A percentile compares a stretch with the other conserved stretches of the same genome.
phyloP scores from a whole-genome alignment of 2,888 invertebrate species.

The Drosophila conformis region DNA sequence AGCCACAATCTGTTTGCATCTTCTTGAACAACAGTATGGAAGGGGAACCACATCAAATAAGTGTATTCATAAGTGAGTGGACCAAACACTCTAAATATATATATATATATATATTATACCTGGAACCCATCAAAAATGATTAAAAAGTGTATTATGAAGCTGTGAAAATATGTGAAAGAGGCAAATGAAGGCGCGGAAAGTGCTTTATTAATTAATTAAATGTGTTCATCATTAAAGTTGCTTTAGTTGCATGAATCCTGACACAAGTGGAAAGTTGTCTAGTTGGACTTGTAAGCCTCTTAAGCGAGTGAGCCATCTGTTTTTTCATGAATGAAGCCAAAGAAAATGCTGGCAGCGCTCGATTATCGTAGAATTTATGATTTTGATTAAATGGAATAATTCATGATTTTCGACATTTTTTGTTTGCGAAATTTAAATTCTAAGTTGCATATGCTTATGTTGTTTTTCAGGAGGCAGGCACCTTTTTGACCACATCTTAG shows the following conservation, averaged over 20 bases:
- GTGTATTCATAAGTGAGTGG: not conserved
- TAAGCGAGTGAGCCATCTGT: not conserved
- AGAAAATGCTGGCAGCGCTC: not conserved
- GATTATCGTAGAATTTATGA: not conserved
- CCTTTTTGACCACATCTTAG: not conserved
- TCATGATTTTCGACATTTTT: not conserved
- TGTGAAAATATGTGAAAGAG: not conserved
- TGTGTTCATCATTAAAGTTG: not conserved
- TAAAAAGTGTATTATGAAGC: not conserved
- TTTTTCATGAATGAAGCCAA: not conserved
- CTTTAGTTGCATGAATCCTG: not conserved
- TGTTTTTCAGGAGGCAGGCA: not conserved
- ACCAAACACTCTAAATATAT: not conserved
- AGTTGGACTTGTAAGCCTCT: not conserved
- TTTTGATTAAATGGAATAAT: not conserved
- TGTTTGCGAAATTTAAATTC: not conserved
- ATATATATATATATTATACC: not conserved
- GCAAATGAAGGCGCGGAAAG: not conserved
- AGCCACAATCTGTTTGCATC: constrained; percentile 37
- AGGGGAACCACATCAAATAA: not conserved
- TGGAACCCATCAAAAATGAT: not conserved
- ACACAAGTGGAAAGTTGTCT: not conserved
- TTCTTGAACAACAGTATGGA: not conserved
- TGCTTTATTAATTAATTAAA: not conserved
- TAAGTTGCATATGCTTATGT: not conserved